Evolutionary conservation across 2,113 vertebrate genomes (phyloP).

Genomic region (Tenebrosternarchus preto): DNA sequence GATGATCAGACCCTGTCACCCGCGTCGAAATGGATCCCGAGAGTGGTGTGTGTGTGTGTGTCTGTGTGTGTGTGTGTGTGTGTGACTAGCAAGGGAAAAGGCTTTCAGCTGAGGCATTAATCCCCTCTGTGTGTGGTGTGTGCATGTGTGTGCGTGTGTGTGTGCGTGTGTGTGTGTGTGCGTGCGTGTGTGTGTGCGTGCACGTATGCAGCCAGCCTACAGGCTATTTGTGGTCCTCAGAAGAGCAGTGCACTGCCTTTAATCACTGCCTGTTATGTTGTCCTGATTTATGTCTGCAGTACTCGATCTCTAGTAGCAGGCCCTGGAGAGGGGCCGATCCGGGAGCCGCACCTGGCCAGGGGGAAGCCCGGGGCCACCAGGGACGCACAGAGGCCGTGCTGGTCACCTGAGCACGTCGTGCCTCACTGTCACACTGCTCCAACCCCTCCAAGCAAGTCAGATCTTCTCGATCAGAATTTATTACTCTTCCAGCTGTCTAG

Average conservation of each 20-base stretch:
- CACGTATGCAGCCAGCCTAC: slow-evolving; percentile 60
- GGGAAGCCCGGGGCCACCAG: slow-evolving; percentile 28
- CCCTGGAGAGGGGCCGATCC: background rate
- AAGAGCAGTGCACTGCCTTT: slow-evolving; percentile 59
- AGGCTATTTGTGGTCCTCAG: slow-evolving; percentile 67
- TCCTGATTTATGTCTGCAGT: slow-evolving; percentile 62
- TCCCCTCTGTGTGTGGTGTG: slow-evolving; percentile 54
- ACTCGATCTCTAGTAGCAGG: slow-evolving; percentile 56
- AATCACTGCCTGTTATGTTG: slow-evolving; percentile 64
- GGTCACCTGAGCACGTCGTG: background rate
- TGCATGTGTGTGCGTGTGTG: background rate
- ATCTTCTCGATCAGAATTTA: slow-evolving; percentile 14
- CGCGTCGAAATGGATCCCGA: slow-evolving; percentile 71
- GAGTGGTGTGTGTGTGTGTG: slow-evolving; percentile 55
- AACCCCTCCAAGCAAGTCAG: background rate
- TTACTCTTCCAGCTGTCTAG: slow-evolving; percentile 5
- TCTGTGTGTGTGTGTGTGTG: slow-evolving; percentile 32
- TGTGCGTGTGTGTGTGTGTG: slow-evolving; percentile 52
- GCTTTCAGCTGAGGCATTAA: slow-evolving; percentile 71
- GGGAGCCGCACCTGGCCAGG: slow-evolving; percentile 14
- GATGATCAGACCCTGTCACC: slow-evolving; percentile 70
- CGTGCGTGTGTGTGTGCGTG: background rate
- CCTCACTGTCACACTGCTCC: background rate
- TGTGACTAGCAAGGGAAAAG: background rate
- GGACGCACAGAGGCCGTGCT: background rate